Evolutionary conservation across 2,888 invertebrate species (phyloP).

Genomic region (Branchipolynoe longqiensis): DNA sequence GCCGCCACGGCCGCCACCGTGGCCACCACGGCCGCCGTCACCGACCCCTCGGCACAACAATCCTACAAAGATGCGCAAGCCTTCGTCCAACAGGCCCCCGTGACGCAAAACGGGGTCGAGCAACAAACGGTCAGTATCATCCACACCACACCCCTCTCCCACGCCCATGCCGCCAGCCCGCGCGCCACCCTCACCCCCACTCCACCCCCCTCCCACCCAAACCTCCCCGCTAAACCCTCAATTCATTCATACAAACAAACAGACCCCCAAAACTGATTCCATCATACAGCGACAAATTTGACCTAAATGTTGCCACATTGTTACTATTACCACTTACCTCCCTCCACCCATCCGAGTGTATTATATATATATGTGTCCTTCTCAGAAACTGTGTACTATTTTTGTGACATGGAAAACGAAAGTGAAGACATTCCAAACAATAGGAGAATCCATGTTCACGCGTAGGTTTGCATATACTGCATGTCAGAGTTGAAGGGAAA

Average conservation of each 20-base stretch:
- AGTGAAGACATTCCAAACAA: no score
- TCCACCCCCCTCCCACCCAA: no score
- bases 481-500: no score
- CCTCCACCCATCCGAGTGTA: constrained; percentile 22
- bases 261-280: background rate
- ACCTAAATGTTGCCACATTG: constrained; percentile 21
- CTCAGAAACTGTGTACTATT: no score
- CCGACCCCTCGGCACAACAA: constrained; percentile 48
- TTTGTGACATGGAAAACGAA: no score
- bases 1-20: constrained; percentile 74
- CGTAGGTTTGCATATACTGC: no score
- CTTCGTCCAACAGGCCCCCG: constrained; percentile 76
- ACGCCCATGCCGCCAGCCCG: background rate
- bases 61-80: constrained; percentile 53
- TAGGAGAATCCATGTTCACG: no score
- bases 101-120: constrained; percentile 84
- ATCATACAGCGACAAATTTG: constrained; percentile 33
- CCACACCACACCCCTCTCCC: background rate
- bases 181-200: background rate
- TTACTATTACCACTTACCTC: background rate
- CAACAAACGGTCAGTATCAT: constrained; percentile 84
- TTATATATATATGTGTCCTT: constrained; percentile 38
- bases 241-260: background rate
- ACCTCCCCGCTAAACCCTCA: no score
- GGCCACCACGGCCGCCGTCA: constrained; percentile 67